Conservation (phyloP, 2,888 invertebrate species). For the Ochlodes sylvanus region DNA sequence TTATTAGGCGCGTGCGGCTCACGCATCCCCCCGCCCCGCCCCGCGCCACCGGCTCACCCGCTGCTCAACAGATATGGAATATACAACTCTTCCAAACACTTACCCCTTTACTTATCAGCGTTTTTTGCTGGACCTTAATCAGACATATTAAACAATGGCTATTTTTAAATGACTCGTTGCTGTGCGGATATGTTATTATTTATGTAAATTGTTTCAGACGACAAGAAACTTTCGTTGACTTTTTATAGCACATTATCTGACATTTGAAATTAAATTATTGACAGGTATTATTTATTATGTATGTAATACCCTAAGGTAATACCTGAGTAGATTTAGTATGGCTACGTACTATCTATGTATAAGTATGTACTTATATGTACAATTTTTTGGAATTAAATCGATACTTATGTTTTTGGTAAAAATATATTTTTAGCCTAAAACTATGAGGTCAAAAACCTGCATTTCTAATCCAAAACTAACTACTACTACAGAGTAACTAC, state of each 20-base stretch:
- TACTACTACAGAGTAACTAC: not conserved
- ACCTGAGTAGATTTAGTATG: too few relatives aligned
- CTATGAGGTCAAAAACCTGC: too few relatives aligned
- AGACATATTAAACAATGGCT: conserved; percentile 35
- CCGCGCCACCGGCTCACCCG: conserved; percentile 42
- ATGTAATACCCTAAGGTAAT: too few relatives aligned
- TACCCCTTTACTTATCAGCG: conserved; percentile 48
- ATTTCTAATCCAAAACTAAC: not conserved
- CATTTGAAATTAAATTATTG: not conserved
- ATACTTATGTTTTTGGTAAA: too few relatives aligned
- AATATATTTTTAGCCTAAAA: too few relatives aligned
- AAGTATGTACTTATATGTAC: too few relatives aligned
- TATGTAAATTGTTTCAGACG: conserved; percentile 22
- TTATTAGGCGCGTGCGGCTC: conserved; percentile 75
- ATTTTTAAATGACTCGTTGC: conserved; percentile 34
- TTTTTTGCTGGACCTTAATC: conserved; percentile 37
- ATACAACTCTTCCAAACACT: conserved; percentile 62
- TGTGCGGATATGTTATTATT: conserved; percentile 29
- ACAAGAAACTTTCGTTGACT: not conserved
- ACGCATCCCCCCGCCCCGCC: conserved; percentile 45
- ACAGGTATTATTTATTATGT: too few relatives aligned
- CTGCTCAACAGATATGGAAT: conserved; percentile 67
- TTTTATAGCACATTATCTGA: not conserved
- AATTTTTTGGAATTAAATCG: too few relatives aligned
- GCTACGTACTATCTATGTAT: too few relatives aligned